Evolutionary conservation across 2,113 vertebrate genomes (phyloP).

Genomic region (Ictidomys tridecemlineatus): DNA sequence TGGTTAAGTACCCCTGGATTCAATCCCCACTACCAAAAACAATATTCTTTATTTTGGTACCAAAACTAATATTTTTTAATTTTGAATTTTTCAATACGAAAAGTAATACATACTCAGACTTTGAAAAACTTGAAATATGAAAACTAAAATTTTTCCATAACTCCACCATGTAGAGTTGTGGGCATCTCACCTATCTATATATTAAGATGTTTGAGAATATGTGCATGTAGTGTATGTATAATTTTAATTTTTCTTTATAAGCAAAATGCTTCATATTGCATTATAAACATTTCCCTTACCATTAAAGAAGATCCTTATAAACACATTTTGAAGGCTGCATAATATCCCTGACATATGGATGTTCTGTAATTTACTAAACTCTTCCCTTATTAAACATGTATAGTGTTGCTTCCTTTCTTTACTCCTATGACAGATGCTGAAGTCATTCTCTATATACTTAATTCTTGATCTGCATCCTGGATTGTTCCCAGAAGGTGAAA

Average conservation of each 20-base stretch:
- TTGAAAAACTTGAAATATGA: no score
- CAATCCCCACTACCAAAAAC: neutral
- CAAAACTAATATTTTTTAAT: no score
- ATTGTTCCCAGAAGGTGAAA: conserved; percentile 50
- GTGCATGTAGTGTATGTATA: neutral
- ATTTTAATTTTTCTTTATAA: neutral
- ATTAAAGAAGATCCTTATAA: conserved; percentile 52
- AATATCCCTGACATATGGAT: conserved; percentile 21
- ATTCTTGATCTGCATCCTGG: conserved; percentile 46
- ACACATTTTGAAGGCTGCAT: conserved; percentile 49
- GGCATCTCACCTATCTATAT: no score
- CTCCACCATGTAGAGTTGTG: no score
- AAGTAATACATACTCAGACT: no score
- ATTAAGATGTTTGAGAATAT: conserved; percentile 36
- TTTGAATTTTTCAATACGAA: no score
- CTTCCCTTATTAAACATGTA: conserved; percentile 29
- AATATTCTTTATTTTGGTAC: no score
- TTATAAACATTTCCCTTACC: conserved; percentile 37
- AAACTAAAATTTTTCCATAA: no score
- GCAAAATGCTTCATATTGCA: conserved; percentile 10
- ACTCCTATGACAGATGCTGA: conserved; percentile 26
- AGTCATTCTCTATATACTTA: conserved; percentile 43
- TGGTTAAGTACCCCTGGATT: neutral
- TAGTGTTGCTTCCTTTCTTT: conserved; percentile 54
- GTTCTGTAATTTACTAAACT: conserved; percentile 48